Evolutionary conservation across 1,140 invertebrate genomes (phyloP).

Genomic region (Bathynomus jamesi): DNA sequence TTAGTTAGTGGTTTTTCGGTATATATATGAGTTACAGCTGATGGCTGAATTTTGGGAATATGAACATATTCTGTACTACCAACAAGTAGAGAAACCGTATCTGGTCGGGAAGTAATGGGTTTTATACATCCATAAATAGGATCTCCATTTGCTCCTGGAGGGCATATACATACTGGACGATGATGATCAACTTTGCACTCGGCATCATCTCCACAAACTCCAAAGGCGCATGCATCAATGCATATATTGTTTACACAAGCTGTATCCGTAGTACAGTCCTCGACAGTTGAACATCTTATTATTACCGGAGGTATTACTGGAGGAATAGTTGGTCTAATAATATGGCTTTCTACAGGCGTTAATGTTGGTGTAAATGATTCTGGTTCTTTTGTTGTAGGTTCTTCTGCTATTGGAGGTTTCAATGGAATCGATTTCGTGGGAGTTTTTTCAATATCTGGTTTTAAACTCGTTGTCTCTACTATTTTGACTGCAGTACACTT

Average conservation of each 20-base stretch:
- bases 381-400: constrained; percentile 2
- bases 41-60: no score
- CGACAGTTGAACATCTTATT: constrained; percentile 48
- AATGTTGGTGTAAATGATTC: not conserved
- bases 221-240: constrained; percentile 52
- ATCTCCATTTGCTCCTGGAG: constrained; percentile 60
- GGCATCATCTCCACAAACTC: constrained; percentile 62
- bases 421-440: not conserved
- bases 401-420: constrained; percentile 7
- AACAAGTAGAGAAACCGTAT: no score
- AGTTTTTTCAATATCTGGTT: not conserved
- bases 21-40: no score
- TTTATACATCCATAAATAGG: constrained; percentile 37
- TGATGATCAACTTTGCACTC: constrained; percentile 65
- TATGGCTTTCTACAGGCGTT: not conserved
- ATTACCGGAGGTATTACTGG: constrained; percentile 6
- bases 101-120: no score
- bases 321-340: constrained; percentile 3
- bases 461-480: not conserved
- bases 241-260: constrained; percentile 52
- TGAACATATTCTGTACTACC: no score
- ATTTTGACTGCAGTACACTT: constrained; percentile 50
- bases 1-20: no score
- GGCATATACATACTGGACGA: constrained; percentile 63
- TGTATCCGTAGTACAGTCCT: constrained; percentile 68